A percentile compares a stretch with the other conserved stretches of the same genome.
Conservation (phyloP, 37 sponge, comb jelly and placozoan species). For the Eunapius fragilis region DNA sequence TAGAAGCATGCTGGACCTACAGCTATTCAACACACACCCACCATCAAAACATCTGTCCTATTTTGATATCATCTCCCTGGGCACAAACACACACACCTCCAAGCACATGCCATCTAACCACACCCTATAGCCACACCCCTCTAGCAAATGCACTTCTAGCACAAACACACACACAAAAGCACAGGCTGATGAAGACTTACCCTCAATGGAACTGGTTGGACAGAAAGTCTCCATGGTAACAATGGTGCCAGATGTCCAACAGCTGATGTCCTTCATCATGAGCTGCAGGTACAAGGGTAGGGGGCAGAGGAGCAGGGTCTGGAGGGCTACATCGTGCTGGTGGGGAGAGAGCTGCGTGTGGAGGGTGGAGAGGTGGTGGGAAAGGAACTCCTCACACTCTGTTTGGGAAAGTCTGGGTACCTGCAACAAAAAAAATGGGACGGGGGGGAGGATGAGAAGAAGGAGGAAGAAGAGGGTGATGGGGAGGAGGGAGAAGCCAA, state of each 20-base stretch:
- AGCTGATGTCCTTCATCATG: neutral
- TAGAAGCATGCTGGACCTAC: no score
- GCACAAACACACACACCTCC: neutral
- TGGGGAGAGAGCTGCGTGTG: conserved; percentile 32
- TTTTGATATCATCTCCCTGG: no score
- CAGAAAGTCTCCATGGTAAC: neutral
- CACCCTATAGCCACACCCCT: no score
- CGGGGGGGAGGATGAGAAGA: neutral
- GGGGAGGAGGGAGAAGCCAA: neutral
- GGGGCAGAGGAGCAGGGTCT: conserved; percentile 29
- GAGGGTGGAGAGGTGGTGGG: conserved; percentile 19
- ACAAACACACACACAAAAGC: neutral
- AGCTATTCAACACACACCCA: no score
- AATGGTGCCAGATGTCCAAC: conserved; percentile 44
- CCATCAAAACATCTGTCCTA: no score
- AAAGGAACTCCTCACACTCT: conserved; percentile 43
- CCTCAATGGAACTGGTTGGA: conserved; percentile 1
- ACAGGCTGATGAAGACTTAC: neutral
- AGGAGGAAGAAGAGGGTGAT: neutral
- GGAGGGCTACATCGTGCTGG: conserved; percentile 38
- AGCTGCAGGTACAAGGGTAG: conserved; percentile 62
- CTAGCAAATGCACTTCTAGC: neutral
- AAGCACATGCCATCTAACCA: neutral
- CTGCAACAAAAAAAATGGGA: neutral
- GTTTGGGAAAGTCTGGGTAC: conserved; percentile 28